These are phyloP conservation scores for Hippoglossus stenolepis DNA, from an alignment of 2,113 vertebrate genomes.

Conservation along the genomic window DNA sequence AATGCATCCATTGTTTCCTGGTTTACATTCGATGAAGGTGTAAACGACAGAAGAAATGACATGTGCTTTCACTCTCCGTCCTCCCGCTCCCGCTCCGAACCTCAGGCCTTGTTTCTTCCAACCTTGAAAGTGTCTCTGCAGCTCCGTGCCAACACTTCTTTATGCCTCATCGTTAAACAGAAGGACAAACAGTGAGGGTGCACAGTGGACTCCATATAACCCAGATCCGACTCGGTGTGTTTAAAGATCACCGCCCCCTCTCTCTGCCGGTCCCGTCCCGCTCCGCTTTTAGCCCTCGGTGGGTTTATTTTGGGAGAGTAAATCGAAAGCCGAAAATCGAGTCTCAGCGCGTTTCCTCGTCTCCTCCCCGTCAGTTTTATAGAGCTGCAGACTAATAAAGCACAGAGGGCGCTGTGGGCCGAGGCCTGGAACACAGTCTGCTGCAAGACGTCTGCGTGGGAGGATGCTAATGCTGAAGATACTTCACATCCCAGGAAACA, in stretches of 20 bases:
- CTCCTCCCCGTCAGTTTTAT: slow-evolving; percentile 12
- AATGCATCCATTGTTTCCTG: neutral
- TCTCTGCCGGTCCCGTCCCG: neutral
- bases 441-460: too few species aligned
- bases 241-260: slow-evolving; percentile 33
- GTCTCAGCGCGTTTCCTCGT: neutral
- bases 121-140: neutral
- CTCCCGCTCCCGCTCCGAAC: neutral
- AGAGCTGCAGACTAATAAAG: slow-evolving; percentile 17
- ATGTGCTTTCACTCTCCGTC: neutral
- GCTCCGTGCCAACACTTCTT: slow-evolving; percentile 40
- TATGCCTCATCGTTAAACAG: slow-evolving; percentile 47
- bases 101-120: neutral
- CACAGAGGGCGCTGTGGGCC: neutral
- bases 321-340: slow-evolving; percentile 27
- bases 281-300: slow-evolving; percentile 25
- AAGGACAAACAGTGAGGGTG: slow-evolving; percentile 52
- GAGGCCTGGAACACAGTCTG: neutral
- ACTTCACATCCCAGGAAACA: too few species aligned
- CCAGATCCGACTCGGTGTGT: slow-evolving; percentile 28
- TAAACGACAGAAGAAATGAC: too few species aligned
- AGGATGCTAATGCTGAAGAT: too few species aligned
- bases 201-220: slow-evolving; percentile 41
- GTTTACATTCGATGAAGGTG: neutral
- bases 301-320: slow-evolving; percentile 48